A percentile compares a stretch with the other conserved stretches of the same genome.
phyloP scores from a whole-genome alignment of 2,113 vertebrate species.

The Sinocyclocheilus maitianheensis region DNA sequence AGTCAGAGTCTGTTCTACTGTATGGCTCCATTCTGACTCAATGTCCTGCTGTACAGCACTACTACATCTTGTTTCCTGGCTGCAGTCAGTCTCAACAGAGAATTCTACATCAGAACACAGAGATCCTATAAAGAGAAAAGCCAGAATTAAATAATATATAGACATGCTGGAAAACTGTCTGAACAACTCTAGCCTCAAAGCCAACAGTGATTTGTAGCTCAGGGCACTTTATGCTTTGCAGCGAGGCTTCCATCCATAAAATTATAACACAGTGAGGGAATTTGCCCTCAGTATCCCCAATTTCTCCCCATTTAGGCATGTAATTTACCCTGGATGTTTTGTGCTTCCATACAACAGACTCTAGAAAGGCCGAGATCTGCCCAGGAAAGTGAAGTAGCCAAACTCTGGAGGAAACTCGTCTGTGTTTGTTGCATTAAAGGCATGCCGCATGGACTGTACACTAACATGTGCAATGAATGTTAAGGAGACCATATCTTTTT shows the following conservation, averaged over 20 bases:
- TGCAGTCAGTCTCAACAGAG: conserved; percentile 60
- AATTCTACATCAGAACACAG: conserved; percentile 71
- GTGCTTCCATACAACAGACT: conserved; percentile 58
- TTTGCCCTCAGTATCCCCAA: background rate
- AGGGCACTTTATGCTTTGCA: background rate
- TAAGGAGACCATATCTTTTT: conserved; percentile 66
- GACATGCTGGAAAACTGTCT: background rate
- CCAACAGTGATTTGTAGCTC: conserved; percentile 7
- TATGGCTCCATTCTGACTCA: conserved; percentile 44
- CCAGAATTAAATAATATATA: background rate
- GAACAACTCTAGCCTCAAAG: background rate
- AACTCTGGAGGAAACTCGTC: conserved; percentile 68
- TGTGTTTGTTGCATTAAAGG: conserved; percentile 67
- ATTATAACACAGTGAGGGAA: background rate
- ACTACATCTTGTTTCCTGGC: conserved; percentile 43
- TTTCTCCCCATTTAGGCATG: background rate
- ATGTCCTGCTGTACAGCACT: conserved; percentile 32
- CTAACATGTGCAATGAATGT: conserved; percentile 72
- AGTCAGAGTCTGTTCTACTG: conserved; percentile 70
- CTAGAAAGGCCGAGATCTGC: conserved; percentile 69
- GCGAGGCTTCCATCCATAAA: conserved; percentile 13
- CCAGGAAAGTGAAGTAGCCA: conserved; percentile 72
- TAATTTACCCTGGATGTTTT: conserved; percentile 63
- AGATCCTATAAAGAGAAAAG: conserved; percentile 64
- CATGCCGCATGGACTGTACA: conserved; percentile 79